Evolutionary conservation across 2,113 vertebrate genomes (phyloP).

Genomic region (Struthidea cinerea): DNA sequence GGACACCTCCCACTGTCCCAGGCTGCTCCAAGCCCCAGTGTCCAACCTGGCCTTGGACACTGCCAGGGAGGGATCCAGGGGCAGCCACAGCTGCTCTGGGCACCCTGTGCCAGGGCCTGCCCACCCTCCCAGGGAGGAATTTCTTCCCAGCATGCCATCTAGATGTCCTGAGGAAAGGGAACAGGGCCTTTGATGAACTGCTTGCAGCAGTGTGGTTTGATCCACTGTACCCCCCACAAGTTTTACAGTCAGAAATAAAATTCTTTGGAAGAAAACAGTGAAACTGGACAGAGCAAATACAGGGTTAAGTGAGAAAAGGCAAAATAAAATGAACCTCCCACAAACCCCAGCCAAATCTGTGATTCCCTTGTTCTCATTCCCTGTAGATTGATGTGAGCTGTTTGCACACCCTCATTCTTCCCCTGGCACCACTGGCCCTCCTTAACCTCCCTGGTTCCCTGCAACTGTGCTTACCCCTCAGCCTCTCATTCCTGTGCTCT

Average conservation of each 20-base stretch:
- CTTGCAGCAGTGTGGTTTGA: neutral
- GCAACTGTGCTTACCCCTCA: conserved; percentile 2
- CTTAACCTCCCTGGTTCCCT: neutral
- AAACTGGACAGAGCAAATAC: neutral
- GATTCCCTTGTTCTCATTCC: neutral
- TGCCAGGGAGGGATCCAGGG: neutral
- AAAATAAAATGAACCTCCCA: neutral
- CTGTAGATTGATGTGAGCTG: neutral
- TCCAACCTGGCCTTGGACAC: neutral
- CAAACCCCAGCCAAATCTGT: neutral
- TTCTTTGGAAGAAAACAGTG: neutral
- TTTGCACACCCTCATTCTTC: neutral
- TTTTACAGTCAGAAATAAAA: neutral
- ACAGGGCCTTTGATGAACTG: neutral
- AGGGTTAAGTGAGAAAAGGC: neutral
- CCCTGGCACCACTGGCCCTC: neutral
- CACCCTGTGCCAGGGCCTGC: neutral
- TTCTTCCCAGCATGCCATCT: neutral
- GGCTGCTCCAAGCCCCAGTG: neutral
- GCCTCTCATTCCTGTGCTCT: conserved; percentile 1
- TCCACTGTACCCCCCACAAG: neutral
- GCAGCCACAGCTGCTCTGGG: neutral
- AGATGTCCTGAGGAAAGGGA: neutral
- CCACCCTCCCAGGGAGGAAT: neutral
- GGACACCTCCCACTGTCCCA: neutral